Evolutionary conservation across 2,113 vertebrate genomes (phyloP).

Genomic region (Telmatochromis brichardi): DNA sequence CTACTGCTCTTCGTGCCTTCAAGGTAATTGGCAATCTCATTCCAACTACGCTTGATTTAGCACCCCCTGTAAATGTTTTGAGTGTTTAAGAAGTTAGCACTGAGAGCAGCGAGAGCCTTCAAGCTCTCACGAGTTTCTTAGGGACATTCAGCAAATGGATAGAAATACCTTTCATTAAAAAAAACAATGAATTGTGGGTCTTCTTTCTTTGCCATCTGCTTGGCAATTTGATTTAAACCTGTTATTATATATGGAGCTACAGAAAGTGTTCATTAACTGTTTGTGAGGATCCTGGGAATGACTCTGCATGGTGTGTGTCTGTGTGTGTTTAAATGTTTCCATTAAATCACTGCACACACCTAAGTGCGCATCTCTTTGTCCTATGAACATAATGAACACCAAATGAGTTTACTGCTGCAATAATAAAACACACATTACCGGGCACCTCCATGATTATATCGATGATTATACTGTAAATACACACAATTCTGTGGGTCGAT

Average conservation of each 20-base stretch:
- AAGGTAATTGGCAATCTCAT: slow-evolving; percentile 59
- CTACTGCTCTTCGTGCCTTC: slow-evolving; percentile 28
- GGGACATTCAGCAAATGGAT: slow-evolving; percentile 18
- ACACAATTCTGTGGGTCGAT: background rate
- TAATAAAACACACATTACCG: background rate
- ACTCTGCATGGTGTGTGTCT: background rate
- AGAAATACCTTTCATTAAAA: slow-evolving; percentile 13
- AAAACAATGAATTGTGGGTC: background rate
- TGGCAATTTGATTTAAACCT: background rate
- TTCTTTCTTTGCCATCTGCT: background rate
- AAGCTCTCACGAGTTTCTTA: slow-evolving; percentile 5
- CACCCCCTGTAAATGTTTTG: slow-evolving; percentile 49
- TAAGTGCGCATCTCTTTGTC: background rate
- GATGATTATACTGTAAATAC: slow-evolving; percentile 14
- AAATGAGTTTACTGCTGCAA: background rate
- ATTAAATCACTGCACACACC: background rate
- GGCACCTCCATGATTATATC: background rate
- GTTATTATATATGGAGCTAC: background rate
- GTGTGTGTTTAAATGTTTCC: background rate
- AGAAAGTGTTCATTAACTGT: background rate
- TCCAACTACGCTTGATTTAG: slow-evolving; percentile 51
- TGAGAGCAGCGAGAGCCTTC: slow-evolving; percentile 21
- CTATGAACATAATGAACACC: background rate
- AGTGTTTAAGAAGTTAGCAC: slow-evolving; percentile 36
- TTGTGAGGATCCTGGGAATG: background rate